These are phyloP conservation scores for Danionella cerebrum DNA, from an alignment of 2,113 vertebrate species.

Conservation along the genomic window DNA sequence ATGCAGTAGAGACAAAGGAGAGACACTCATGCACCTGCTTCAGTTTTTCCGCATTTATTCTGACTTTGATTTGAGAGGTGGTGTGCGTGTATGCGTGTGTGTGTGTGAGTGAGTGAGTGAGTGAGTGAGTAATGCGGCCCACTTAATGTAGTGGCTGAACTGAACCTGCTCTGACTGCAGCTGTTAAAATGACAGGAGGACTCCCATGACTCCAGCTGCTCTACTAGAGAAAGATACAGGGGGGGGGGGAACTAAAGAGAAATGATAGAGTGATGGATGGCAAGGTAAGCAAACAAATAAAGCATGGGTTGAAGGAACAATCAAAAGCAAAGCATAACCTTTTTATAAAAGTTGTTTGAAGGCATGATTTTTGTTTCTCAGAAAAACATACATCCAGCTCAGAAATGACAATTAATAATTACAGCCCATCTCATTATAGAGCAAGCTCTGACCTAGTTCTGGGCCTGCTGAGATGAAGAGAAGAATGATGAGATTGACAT, in stretches of 20 bases:
- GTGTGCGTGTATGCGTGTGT: no score
- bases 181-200: conserved; percentile 2
- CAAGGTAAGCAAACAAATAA: neutral
- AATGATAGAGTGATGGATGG: conserved; percentile 3
- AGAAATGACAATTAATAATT: conserved; percentile 36
- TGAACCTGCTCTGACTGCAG: neutral
- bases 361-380: conserved; percentile 8
- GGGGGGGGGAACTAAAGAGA: neutral
- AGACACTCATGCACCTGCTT: neutral
- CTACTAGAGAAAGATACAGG: no score
- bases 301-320: neutral
- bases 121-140: neutral
- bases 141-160: neutral
- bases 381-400: conserved; percentile 14
- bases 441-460: conserved; percentile 31
- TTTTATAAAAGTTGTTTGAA: conserved; percentile 10
- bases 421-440: conserved; percentile 22
- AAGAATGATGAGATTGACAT: conserved; percentile 9
- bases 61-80: neutral
- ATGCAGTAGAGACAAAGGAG: no score
- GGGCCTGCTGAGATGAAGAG: neutral
- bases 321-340: neutral
- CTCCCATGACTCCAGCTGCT: no score
- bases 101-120: no score
- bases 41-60: neutral